Evolutionary conservation across 37 sponge, comb jelly and placozoan genomes (phyloP).

Genomic region (Chondrosia reniformis): DNA sequence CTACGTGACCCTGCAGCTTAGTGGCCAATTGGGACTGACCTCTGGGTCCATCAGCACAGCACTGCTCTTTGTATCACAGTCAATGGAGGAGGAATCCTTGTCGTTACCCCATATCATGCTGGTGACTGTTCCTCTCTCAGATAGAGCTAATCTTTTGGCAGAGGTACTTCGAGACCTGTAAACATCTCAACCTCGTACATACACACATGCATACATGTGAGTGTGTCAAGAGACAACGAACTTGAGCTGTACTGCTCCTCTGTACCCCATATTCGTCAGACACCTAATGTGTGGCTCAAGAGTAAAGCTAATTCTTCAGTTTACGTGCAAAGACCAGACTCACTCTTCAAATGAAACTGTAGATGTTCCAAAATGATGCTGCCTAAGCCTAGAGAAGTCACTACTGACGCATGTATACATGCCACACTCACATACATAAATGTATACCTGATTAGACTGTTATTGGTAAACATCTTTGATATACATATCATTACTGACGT

Average conservation of each 20-base stretch:
- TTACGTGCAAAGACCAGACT: not conserved
- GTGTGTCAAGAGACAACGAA: not conserved
- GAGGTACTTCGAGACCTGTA: slow-evolving; percentile 12
- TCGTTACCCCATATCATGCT: not conserved
- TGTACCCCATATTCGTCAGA: slow-evolving; percentile 3
- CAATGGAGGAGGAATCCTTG: not conserved
- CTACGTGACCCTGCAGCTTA: not conserved
- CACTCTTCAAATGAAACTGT: slow-evolving; percentile 45
- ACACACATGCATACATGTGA: not conserved
- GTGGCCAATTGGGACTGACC: not conserved
- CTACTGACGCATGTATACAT: not conserved
- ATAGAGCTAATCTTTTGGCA: not conserved
- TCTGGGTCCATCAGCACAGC: not conserved
- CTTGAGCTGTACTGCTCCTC: not conserved
- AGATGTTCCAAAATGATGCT: slow-evolving; percentile 32
- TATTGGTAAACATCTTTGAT: not conserved
- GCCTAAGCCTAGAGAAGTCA: slow-evolving; percentile 33
- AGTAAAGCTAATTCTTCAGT: not conserved
- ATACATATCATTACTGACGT: not conserved
- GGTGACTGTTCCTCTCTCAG: not conserved
- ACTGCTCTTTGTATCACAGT: not conserved
- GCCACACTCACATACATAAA: not conserved
- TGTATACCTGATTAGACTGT: not conserved
- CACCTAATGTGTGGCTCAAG: not conserved
- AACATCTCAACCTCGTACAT: not conserved